Evolutionary conservation across 2,113 vertebrate species (phyloP), one percentile per base, ranked within the genome.

Genomic region (Oryzias celebensis): DNA sequence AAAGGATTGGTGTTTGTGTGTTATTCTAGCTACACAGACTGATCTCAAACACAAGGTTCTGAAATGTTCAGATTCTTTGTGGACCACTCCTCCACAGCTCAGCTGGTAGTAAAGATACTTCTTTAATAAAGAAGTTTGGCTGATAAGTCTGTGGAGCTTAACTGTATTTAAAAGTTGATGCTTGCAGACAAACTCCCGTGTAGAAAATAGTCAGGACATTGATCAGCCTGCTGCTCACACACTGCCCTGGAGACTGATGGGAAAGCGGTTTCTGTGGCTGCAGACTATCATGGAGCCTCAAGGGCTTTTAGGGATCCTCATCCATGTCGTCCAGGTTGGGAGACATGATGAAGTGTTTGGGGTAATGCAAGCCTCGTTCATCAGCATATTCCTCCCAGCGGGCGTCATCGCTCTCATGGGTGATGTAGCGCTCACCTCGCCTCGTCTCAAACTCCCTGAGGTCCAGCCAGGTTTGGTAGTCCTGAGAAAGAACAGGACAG

Each of bases 391-490:
- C 94, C 85, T 98, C 96, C 97, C 97, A 98, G 62, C 97, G 96
- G 0, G 94, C 94, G 22, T 98, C 97, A 0, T 98, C 97, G 0
- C 97, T 98, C 84, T 98, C 97, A 0, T 98, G 97, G 49, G 97
- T 98, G 77, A 98, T 98, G 69, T 98, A 98, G 80, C 97, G 97
- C 75, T 98, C 97, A 1, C 96, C 96, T 50, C 94, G 91, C 41
- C 95, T 94, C 0, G 96, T 98, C 90, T 98, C 97, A 62, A 98
- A 98, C 87, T 98, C 97, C 89, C 97, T 91, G 78, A 98, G 93
- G 85, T 98, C 96, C 82, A 98, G 90, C 97, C 97, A 98, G 1
- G 96, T 98, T 86, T 97, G 96, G 83, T 98, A 98, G 89, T 98
- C 97, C 47, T 48, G 47, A 6, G 15, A 8, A 16, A 47, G 4